phyloP scores from a whole-genome alignment of 2,113 vertebrate genomes.

The Aphyosemion australe region DNA sequence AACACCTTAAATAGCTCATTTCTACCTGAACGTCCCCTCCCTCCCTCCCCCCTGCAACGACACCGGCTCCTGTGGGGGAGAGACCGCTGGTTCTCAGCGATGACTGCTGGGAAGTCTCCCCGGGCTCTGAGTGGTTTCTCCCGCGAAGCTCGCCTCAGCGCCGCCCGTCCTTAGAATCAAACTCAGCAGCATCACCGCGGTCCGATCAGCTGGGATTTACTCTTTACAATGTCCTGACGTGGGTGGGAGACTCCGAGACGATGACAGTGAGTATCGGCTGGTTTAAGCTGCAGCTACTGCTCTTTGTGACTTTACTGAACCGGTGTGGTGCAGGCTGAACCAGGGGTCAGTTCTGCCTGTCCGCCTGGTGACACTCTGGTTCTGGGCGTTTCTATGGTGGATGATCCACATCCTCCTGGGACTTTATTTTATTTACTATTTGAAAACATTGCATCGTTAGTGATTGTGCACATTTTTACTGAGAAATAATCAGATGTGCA shows the following conservation, averaged over 20 bases:
- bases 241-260: constrained; percentile 55
- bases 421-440: constrained; percentile 60
- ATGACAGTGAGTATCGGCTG: constrained; percentile 81
- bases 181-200: constrained; percentile 39
- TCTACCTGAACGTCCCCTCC: constrained; percentile 62
- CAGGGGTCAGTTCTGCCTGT: constrained; percentile 24
- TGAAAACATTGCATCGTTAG: constrained; percentile 80
- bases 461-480: constrained; percentile 46
- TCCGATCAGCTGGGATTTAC: constrained; percentile 57
- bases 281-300: constrained; percentile 29
- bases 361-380: constrained; percentile 19
- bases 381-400: constrained; percentile 63
- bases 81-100: constrained; percentile 56
- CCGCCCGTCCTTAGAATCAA: constrained; percentile 59
- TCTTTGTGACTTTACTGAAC: constrained; percentile 39
- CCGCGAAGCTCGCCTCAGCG: constrained; percentile 41
- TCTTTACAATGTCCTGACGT: constrained; percentile 81
- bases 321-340: neutral
- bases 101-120: constrained; percentile 62
- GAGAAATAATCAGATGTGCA: constrained; percentile 10
- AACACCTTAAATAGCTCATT: neutral
- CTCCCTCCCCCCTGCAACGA: constrained; percentile 19
- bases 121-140: constrained; percentile 66
- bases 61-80: constrained; percentile 58
- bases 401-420: constrained; percentile 55